Conservation (phyloP, 2,888 invertebrate species). For the Heliconius charithonia region DNA sequence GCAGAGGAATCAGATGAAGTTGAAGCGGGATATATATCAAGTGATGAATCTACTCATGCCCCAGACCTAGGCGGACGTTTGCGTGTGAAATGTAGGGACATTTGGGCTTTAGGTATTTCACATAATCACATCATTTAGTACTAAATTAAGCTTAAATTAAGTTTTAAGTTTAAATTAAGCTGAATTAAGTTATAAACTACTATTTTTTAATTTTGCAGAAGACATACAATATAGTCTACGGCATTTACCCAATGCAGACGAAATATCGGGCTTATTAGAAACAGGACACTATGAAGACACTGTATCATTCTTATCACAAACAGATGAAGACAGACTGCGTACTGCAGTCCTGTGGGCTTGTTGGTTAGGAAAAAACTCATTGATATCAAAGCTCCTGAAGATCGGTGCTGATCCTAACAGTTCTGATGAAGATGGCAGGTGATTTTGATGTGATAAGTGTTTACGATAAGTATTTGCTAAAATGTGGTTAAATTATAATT, state of each 20-base stretch:
- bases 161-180: neutral
- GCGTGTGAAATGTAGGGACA: conserved; percentile 74
- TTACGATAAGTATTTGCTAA: neutral
- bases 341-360: conserved; percentile 85
- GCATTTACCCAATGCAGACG: conserved; percentile 76
- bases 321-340: conserved; percentile 64
- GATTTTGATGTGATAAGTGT: conserved; percentile 44
- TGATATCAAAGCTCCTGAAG: conserved; percentile 81
- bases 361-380: conserved; percentile 84
- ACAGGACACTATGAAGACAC: conserved; percentile 75
- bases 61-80: conserved; percentile 75
- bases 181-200: neutral
- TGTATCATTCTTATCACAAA: conserved; percentile 61
- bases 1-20: conserved; percentile 73
- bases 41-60: conserved; percentile 81
- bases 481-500: neutral
- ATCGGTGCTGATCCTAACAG: conserved; percentile 85
- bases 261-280: conserved; percentile 68
- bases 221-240: conserved; percentile 69
- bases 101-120: conserved; percentile 74
- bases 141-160: neutral
- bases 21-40: conserved; percentile 79
- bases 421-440: conserved; percentile 88
- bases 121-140: neutral
- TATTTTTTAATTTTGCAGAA: conserved; percentile 57